phyloP scores from a whole-genome alignment of 35 echinoderm and acorn worm genomes.

The Nesometra sesokonis region DNA sequence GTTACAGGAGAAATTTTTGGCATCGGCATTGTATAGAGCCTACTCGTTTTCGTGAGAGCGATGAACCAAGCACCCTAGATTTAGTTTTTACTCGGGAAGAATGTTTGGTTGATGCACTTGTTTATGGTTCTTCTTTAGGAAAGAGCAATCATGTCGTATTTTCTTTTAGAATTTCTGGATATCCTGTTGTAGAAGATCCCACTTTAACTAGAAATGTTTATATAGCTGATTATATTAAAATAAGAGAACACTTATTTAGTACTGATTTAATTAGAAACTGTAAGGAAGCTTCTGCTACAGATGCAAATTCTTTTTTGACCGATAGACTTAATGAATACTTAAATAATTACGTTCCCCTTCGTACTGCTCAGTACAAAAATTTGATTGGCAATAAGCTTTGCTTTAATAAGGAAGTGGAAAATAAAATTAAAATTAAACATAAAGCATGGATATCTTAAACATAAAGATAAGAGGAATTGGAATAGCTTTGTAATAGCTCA shows the following conservation, averaged over 20 bases:
- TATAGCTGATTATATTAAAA: constrained; percentile 3
- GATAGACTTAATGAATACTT: not conserved
- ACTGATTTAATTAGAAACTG: not conserved
- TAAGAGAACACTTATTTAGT: not conserved
- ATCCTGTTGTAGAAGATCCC: not conserved
- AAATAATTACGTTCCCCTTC: not conserved
- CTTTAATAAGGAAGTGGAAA: no score
- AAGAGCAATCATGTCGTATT: constrained; percentile 13
- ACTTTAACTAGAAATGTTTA: not conserved
- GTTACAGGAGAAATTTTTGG: not conserved
- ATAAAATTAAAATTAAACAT: no score
- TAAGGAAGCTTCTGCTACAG: not conserved
- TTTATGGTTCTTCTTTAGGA: not conserved
- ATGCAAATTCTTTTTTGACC: not conserved
- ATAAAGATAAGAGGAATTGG: no score
- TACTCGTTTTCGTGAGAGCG: not conserved
- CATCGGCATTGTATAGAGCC: not conserved
- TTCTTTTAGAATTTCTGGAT: not conserved
- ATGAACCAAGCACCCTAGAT: not conserved
- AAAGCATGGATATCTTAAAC: no score
- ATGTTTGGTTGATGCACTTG: not conserved
- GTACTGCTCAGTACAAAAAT: not conserved
- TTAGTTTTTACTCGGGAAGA: not conserved
- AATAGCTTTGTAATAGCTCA: no score
- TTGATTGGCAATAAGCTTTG: no score